Evolutionary conservation across 1,140 invertebrate species (phyloP).

Genomic region (Heliconius hewitsoni): DNA sequence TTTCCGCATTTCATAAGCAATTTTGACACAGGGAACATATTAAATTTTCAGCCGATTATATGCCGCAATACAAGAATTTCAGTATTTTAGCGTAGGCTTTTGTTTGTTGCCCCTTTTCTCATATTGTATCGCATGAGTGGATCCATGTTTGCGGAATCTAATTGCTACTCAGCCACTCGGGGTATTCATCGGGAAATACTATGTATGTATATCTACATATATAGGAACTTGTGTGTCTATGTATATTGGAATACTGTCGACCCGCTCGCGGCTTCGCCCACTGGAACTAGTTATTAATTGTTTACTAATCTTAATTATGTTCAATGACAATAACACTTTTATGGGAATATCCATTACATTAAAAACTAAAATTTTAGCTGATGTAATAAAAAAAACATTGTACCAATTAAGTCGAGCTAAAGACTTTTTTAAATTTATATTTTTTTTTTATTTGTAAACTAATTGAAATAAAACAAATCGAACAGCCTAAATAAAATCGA

Average conservation of each 20-base stretch:
- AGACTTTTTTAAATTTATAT: too few species aligned
- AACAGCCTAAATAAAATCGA: too few species aligned
- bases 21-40: constrained; percentile 34
- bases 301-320: too few species aligned
- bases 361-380: too few species aligned
- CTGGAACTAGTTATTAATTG: too few species aligned
- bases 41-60: constrained; percentile 44
- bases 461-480: too few species aligned
- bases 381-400: too few species aligned
- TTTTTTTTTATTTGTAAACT: too few species aligned
- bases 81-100: constrained; percentile 47
- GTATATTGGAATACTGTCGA: background rate
- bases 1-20: constrained; percentile 28
- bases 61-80: constrained; percentile 38
- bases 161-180: constrained; percentile 76
- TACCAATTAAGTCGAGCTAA: too few species aligned
- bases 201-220: constrained; percentile 33
- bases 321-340: too few species aligned
- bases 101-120: constrained; percentile 57
- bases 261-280: too few species aligned
- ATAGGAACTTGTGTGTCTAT: background rate
- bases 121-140: constrained; percentile 71
- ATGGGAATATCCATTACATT: too few species aligned
- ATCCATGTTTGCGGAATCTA: constrained; percentile 71
- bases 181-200: constrained; percentile 68